A percentile compares a stretch with the other conserved stretches of the same genome.
Conservation (phyloP, 2,113 vertebrate species). For the Panurus biarmicus region DNA sequence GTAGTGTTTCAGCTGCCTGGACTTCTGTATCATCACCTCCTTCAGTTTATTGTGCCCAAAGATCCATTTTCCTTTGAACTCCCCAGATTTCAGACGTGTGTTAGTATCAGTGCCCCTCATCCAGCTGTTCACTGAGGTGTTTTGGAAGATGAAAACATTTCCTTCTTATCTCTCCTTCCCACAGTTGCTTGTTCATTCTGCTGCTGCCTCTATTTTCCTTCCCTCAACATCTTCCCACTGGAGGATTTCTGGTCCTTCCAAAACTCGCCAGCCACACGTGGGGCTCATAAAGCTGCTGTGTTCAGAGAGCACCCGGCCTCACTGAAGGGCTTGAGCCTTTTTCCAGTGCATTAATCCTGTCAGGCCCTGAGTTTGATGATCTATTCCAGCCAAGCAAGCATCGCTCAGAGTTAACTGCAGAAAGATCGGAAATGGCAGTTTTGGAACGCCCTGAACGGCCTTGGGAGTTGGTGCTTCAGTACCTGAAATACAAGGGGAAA, state of each 20-base stretch:
- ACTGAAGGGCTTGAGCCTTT: neutral
- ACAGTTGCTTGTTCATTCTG: neutral
- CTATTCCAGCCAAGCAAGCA: neutral
- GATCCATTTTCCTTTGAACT: neutral
- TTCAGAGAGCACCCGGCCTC: neutral
- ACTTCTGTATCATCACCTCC: neutral
- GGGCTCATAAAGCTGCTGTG: neutral
- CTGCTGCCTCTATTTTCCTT: neutral
- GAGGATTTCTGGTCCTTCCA: neutral
- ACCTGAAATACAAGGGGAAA: neutral
- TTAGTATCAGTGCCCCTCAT: neutral
- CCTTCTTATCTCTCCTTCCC: neutral
- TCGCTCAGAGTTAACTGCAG: neutral
- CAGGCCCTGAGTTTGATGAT: neutral
- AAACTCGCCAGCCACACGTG: neutral
- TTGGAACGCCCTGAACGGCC: neutral
- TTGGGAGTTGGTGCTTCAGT: neutral
- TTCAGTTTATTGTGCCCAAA: neutral
- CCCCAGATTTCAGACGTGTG: neutral
- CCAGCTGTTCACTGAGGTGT: neutral
- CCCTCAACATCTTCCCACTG: neutral
- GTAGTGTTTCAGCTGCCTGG: neutral
- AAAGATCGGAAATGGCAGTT: neutral
- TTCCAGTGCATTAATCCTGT: neutral
- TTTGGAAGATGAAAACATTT: neutral